phyloP scores from a whole-genome alignment of 2,113 vertebrate species.

The Electrona antarctica region DNA sequence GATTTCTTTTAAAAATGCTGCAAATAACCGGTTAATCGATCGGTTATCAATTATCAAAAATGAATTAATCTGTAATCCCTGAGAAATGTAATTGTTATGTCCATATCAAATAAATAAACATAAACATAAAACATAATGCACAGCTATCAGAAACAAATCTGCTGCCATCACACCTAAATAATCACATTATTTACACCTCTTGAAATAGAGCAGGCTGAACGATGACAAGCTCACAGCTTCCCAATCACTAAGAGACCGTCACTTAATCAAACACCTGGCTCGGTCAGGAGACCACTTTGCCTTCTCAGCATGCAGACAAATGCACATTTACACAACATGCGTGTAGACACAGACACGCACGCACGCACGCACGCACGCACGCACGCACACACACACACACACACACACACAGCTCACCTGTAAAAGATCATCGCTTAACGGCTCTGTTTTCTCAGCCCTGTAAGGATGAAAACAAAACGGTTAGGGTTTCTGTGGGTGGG shows the following conservation, averaged over 20 bases:
- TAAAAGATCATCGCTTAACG: slow-evolving; percentile 92
- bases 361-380: not conserved
- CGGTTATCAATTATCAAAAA: too few relatives aligned
- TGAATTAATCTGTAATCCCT: too few relatives aligned
- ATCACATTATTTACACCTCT: slow-evolving; percentile 27
- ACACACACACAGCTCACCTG: slow-evolving; percentile 80
- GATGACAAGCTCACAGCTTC: not conserved
- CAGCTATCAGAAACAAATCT: not conserved
- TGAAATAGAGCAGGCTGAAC: slow-evolving; percentile 6
- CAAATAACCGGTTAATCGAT: too few relatives aligned
- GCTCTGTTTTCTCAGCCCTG: slow-evolving; percentile 98
- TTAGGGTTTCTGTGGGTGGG: slow-evolving; percentile 9
- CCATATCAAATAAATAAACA: too few relatives aligned
- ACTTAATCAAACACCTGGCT: slow-evolving; percentile 1
- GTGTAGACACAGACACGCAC: too few relatives aligned
- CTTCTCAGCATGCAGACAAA: not conserved
- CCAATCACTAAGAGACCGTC: not conserved
- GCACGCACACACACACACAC: not conserved
- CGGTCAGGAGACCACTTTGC: not conserved
- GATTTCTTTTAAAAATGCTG: too few relatives aligned
- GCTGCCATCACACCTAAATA: slow-evolving; percentile 3
- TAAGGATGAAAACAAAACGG: slow-evolving; percentile 42
- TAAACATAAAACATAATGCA: not conserved
- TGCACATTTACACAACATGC: not conserved
- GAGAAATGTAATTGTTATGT: too few relatives aligned